A percentile compares a stretch with the other conserved stretches of the same genome.
These are phyloP conservation scores for Cylloceria caligata DNA, from an alignment of 2,888 invertebrate genomes.

Conservation along the genomic window DNA sequence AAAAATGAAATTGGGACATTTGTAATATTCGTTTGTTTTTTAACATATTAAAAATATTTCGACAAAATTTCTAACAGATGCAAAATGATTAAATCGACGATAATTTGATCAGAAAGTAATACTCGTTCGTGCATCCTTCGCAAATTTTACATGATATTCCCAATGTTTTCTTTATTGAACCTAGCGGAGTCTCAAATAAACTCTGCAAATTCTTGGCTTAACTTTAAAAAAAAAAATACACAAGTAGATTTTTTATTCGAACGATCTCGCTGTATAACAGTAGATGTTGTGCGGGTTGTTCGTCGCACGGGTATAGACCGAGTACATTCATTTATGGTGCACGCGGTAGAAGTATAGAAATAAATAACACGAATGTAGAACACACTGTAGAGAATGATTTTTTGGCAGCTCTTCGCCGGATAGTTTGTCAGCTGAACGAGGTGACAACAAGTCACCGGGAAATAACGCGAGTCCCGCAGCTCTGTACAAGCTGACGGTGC, in stretches of 20 bases:
- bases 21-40: too few species aligned
- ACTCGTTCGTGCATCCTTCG: conserved; percentile 8
- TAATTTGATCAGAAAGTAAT: background rate
- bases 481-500: conserved; percentile 96
- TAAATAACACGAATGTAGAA: background rate
- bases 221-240: background rate
- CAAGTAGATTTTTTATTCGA: conserved; percentile 30
- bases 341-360: conserved; percentile 19
- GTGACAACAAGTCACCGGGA: conserved; percentile 90
- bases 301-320: conserved; percentile 55
- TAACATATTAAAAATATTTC: too few species aligned
- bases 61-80: background rate
- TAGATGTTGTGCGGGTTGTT: conserved; percentile 58
- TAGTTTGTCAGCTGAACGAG: conserved; percentile 93
- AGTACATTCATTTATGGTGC: background rate
- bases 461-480: conserved; percentile 92
- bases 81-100: background rate
- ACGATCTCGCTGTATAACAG: conserved; percentile 39
- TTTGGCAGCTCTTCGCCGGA: conserved; percentile 93
- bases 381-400: conserved; percentile 38
- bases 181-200: conserved; percentile 13
- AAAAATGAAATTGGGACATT: background rate
- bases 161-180: conserved; percentile 8
- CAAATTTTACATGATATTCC: conserved; percentile 11
- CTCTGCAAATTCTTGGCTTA: conserved; percentile 6